Conservation (phyloP, 1,140 invertebrate species). For the Mylabris phalerata region DNA sequence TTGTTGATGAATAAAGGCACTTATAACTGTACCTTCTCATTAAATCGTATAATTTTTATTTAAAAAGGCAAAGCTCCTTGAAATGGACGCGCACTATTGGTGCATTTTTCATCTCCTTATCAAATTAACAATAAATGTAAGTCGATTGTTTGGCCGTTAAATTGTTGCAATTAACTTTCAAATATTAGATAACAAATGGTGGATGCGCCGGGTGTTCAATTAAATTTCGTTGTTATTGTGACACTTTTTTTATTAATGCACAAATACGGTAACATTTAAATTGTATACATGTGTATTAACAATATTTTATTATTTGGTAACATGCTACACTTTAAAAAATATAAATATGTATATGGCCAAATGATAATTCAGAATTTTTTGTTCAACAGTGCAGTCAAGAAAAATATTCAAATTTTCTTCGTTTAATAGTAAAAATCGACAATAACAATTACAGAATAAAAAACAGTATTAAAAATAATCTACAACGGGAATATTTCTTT, state of each 20-base stretch:
- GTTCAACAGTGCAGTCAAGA: constrained; percentile 11
- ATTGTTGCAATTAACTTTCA: no score
- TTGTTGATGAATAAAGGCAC: constrained; percentile 10
- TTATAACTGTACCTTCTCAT: constrained; percentile 10
- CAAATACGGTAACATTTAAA: constrained; percentile 44
- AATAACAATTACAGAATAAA: constrained; percentile 2
- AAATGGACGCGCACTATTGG: background rate
- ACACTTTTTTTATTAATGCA: constrained; percentile 43
- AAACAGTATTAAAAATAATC: constrained; percentile 5
- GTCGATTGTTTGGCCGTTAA: no score
- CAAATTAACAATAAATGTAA: no score
- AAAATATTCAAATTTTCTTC: constrained; percentile 8
- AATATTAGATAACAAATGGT: no score
- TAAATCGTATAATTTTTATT: constrained; percentile 17
- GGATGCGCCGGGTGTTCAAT: no score
- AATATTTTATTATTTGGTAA: constrained; percentile 40
- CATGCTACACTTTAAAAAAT: constrained; percentile 31
- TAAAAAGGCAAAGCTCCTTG: constrained; percentile 10
- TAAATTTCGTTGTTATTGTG: constrained; percentile 15
- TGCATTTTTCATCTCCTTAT: no score
- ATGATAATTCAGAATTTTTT: constrained; percentile 4
- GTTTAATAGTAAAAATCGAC: background rate
- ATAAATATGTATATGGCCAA: constrained; percentile 15
- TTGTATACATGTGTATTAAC: constrained; percentile 44
- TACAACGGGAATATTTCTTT: background rate